Evolutionary conservation across 1,140 invertebrate genomes (phyloP), one percentile per base, ranked within the genome.

Genomic region (Steinernema khuongi): DNA sequence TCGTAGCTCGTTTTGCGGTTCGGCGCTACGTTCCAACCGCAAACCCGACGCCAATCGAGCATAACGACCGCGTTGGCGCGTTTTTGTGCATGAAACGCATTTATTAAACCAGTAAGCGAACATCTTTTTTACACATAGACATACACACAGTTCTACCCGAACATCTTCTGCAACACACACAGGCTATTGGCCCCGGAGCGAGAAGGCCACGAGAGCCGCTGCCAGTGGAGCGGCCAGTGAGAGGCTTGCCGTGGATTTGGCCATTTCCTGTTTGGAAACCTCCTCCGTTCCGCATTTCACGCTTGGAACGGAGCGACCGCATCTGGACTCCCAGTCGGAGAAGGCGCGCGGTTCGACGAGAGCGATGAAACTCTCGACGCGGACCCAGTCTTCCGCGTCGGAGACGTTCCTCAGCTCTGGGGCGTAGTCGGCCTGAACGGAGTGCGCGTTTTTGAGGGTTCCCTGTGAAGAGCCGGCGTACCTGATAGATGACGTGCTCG

Each of bases 401-500:
- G 70, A 67, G 30, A 50, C 22, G 22, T 41, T 50, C 31, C 33
- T 26, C 4, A 77, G 44, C 70, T 77, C 70, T 19, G 69, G 69
- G 18, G 66, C 70, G 0, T 67, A 44, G 44, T 68, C 41, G 36
- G 76, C 76, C 68, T 71, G 68, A 71, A 44, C 11, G 14, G 22
- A 26, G 50, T 18, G 19, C 30, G 30, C 4, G 7, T 18, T 19
- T 74, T 2, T 36, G n/a, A 14, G 32, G 32, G 19, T 26, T 32
- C 43, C 26, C 28, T 11, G 19, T 18, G 32, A 31, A 2, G 4
- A 1, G 18, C 18, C 43, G 2, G 17, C 30, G 11, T 71, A 68
- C 76, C 66, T 36, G 66, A 36, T 78, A 78, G 67, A 78, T 78
- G 22, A 78, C 76, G 44, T 78, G 77, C 17, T 70, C 72, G 43